Conservation (phyloP, 2,797 vertebrate genomes). For the Strix occidentalis region DNA sequence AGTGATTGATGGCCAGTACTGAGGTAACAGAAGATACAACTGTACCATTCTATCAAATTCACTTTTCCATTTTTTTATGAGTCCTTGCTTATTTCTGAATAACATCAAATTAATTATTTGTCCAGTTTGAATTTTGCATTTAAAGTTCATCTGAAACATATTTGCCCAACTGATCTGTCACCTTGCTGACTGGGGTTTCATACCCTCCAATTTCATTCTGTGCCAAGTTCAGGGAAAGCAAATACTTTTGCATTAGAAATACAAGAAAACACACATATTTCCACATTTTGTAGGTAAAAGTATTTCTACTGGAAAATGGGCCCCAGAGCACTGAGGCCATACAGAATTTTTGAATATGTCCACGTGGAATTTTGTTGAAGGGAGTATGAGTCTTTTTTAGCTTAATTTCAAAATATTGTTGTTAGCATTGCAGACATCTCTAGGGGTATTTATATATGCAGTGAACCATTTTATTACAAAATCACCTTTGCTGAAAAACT, state of each 20-base stretch:
- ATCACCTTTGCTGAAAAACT: slow-evolving; percentile 16
- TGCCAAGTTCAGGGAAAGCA: not conserved
- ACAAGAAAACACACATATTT: not conserved
- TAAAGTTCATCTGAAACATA: not conserved
- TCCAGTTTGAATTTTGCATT: not conserved
- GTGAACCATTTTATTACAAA: not conserved
- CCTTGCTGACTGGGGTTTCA: not conserved
- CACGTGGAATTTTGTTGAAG: not conserved
- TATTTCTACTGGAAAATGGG: slow-evolving; percentile 4
- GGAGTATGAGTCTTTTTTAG: not conserved
- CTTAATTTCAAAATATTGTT: slow-evolving; percentile 41
- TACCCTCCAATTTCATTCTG: not conserved
- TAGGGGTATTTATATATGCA: not conserved
- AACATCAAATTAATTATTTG: slow-evolving; percentile 1
- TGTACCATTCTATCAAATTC: not conserved
- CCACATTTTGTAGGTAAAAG: not conserved
- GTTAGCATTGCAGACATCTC: not conserved
- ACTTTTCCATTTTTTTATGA: not conserved
- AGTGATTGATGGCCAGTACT: slow-evolving; percentile 53
- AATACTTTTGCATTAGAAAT: not conserved
- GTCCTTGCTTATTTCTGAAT: slow-evolving; percentile 13
- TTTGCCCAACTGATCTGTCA: not conserved
- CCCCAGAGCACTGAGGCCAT: not conserved
- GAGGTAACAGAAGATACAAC: slow-evolving; percentile 13
- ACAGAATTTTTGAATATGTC: not conserved